A percentile compares a stretch with the other conserved stretches of the same genome.
Conservation (phyloP, 37 sponge, comb jelly and placozoan genomes). For the Geodia barretti region DNA sequence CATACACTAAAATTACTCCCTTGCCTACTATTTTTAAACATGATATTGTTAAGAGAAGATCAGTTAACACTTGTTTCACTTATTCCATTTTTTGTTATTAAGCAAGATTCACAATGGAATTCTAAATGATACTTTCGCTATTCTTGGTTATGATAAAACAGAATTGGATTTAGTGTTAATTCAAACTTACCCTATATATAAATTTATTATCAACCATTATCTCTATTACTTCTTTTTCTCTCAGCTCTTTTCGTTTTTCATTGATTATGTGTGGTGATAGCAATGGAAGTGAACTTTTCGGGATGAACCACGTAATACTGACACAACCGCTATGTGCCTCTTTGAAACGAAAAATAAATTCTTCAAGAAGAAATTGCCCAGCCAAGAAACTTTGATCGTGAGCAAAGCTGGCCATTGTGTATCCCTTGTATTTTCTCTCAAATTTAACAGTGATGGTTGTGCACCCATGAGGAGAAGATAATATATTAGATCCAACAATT, state of each 20-base stretch:
- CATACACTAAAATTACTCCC: neutral
- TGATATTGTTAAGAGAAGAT: too few species aligned
- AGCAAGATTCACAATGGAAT: too few species aligned
- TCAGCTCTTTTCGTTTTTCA: neutral
- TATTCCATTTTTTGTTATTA: too few species aligned
- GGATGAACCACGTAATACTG: constrained; percentile 7
- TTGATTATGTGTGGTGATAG: neutral
- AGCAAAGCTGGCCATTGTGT: neutral
- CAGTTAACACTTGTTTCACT: too few species aligned
- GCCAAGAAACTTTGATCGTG: neutral
- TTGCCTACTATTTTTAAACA: neutral
- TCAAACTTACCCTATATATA: neutral
- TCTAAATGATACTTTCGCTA: too few species aligned
- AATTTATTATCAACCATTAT: neutral
- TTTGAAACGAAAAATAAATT: neutral
- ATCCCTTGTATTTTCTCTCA: neutral
- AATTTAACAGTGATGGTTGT: neutral
- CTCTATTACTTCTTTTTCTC: neutral
- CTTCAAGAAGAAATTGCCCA: neutral
- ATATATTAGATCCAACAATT: neutral
- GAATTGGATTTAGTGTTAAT: neutral
- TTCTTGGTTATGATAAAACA: neutral
- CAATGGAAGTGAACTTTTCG: neutral
- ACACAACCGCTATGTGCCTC: neutral
- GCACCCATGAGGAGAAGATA: neutral